Evolutionary conservation across 2,888 invertebrate species (phyloP), one percentile per base, ranked within the genome.

Genomic region (Noctua janthina): DNA sequence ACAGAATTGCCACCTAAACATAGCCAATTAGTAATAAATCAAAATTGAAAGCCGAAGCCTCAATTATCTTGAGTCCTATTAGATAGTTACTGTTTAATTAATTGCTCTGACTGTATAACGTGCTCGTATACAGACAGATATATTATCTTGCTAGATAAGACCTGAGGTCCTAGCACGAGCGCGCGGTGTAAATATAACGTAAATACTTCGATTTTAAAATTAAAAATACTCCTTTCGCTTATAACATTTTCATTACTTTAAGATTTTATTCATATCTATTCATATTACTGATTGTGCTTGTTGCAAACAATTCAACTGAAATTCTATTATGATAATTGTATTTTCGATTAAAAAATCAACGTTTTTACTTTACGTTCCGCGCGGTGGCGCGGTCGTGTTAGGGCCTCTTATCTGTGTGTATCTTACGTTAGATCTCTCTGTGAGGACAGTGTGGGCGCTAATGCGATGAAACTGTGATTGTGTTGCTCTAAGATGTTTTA

Each of bases 1-100:
- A 76, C 35, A 75, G 56, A 80, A 82, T 82, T 84, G 71, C 79
- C 84, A 71, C 75, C 78, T 81, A 78, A 84, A 86, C 74, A 87
- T 66, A 46, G 59, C 83, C 88, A 90, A 88, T 90, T 89, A 90
- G 81, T 77, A 76, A 82, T 87, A 88, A 88, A 87, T 86, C 86
- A 85, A 86, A 88, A 80, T 88, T 83, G 85, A 85, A 82, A 89
- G 77, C 82, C 79, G 35, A 83, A 83, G 76, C 68, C 75, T 79
- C 84, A 89, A 90, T 90, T 90, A 90, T 85, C 82, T 74, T 78
- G 74, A 79, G 84, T 79, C 82, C 80, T 82, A 82, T 88, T 89
- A 83, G 78, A 89, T 88, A 84, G 87, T 87, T 82, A 82, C 82
- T 74, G 81, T 82, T 81, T 85, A 89, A 89, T 87, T 89, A 85